These are phyloP conservation scores for Eurosta solidaginis DNA, from an alignment of 1,140 invertebrate species.

Conservation along the genomic window DNA sequence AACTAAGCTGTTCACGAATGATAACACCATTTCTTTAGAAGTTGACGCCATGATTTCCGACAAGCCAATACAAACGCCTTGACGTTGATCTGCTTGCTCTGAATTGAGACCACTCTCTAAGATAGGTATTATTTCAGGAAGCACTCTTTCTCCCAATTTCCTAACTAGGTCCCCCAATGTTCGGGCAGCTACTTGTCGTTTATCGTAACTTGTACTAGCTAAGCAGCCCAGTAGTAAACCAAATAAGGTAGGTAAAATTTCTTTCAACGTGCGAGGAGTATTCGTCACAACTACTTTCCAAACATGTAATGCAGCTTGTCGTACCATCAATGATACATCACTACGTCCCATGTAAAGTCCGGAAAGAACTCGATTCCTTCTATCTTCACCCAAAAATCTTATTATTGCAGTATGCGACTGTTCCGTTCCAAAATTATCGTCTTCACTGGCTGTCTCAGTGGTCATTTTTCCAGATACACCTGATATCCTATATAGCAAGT, in stretches of 20 bases:
- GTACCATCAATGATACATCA: constrained; percentile 94
- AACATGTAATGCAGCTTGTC: constrained; percentile 95
- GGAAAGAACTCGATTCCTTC: constrained; percentile 90
- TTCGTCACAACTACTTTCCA: constrained; percentile 99
- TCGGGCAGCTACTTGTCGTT: constrained; percentile 91
- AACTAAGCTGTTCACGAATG: constrained; percentile 94
- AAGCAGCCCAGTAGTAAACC: constrained; percentile 88
- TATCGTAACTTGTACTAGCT: constrained; percentile 94
- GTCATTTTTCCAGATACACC: constrained; percentile 99
- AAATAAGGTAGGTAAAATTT: constrained; percentile 95
- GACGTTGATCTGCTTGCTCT: constrained; percentile 87
- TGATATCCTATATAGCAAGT: constrained; percentile 94
- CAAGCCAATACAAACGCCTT: constrained; percentile 97
- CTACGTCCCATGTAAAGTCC: constrained; percentile 97
- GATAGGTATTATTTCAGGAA: constrained; percentile 98
- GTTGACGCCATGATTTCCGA: constrained; percentile 98
- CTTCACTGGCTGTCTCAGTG: constrained; percentile 96
- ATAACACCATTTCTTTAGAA: constrained; percentile 90
- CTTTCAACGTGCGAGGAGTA: constrained; percentile 92
- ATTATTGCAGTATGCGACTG: constrained; percentile 93
- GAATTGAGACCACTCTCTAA: constrained; percentile 91
- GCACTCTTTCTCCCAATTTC: constrained; percentile 95
- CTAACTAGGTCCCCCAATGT: constrained; percentile 96
- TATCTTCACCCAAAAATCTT: constrained; percentile 81
- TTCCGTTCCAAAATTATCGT: constrained; percentile 99